Evolutionary conservation across 1,140 invertebrate genomes (phyloP).

Genomic region (Temnothorax nylanderi): DNA sequence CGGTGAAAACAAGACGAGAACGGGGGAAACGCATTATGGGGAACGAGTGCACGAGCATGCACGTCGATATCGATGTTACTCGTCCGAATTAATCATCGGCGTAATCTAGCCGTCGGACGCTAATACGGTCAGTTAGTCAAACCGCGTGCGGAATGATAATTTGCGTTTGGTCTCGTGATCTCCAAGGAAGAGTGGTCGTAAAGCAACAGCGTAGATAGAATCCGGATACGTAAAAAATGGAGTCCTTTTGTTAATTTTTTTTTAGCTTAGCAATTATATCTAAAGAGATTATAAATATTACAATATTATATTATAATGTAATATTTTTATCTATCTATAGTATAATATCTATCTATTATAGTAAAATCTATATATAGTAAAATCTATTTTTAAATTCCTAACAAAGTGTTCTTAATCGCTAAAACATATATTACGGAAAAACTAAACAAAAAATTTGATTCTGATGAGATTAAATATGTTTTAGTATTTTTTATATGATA

Average conservation of each 20-base stretch:
- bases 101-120: not conserved
- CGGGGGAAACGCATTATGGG: constrained; percentile 67
- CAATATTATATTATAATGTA: not conserved
- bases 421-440: not conserved
- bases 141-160: constrained; percentile 55
- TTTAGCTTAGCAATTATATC: not conserved
- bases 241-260: not conserved
- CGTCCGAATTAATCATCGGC: constrained; percentile 72
- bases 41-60: constrained; percentile 61
- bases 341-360: not conserved
- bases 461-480: not conserved
- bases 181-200: not conserved
- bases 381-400: not conserved
- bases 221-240: not conserved
- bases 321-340: not conserved
- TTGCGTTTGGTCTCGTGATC: constrained; percentile 9
- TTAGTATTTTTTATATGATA: not conserved
- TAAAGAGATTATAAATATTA: not conserved
- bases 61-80: constrained; percentile 71
- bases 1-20: constrained; percentile 65
- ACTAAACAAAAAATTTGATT: not conserved
- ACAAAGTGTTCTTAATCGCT: not conserved
- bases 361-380: not conserved
- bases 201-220: not conserved
- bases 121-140: constrained; percentile 63